These are phyloP conservation scores for Anas acuta DNA, from an alignment of 2,797 vertebrate species.

Conservation along the genomic window DNA sequence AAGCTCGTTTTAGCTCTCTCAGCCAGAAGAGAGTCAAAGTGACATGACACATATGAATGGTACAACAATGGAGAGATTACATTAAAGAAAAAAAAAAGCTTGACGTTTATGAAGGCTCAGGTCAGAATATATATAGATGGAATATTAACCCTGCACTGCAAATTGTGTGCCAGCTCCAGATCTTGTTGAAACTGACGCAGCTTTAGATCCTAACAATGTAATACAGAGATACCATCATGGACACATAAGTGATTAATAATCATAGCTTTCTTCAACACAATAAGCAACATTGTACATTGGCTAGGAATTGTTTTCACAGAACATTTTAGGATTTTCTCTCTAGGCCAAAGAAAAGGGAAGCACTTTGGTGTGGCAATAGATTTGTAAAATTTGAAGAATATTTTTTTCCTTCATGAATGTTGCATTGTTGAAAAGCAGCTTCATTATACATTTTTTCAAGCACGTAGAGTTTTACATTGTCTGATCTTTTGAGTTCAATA, in stretches of 20 bases:
- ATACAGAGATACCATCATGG: background rate
- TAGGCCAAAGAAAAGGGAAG: background rate
- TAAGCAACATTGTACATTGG: background rate
- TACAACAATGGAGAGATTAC: slow-evolving; percentile 1
- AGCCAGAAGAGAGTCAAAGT: slow-evolving; percentile 26
- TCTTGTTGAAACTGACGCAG: background rate
- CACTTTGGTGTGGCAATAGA: background rate
- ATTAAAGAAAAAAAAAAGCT: background rate
- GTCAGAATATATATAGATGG: background rate
- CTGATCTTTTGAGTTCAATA: background rate
- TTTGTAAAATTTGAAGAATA: background rate
- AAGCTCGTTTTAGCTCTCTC: background rate
- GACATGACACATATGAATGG: background rate
- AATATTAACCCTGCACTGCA: background rate
- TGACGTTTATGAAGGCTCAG: background rate
- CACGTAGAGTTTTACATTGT: background rate
- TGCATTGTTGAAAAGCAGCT: background rate
- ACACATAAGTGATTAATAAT: background rate
- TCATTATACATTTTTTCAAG: background rate
- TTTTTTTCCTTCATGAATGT: background rate
- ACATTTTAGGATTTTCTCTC: background rate
- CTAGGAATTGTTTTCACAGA: background rate
- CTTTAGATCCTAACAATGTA: background rate
- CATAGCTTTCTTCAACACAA: background rate
- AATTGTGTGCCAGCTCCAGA: background rate